These are phyloP conservation scores for Anthopleura xanthogrammica DNA, from an alignment of 92 coral and sea anemone species.

Conservation along the genomic window DNA sequence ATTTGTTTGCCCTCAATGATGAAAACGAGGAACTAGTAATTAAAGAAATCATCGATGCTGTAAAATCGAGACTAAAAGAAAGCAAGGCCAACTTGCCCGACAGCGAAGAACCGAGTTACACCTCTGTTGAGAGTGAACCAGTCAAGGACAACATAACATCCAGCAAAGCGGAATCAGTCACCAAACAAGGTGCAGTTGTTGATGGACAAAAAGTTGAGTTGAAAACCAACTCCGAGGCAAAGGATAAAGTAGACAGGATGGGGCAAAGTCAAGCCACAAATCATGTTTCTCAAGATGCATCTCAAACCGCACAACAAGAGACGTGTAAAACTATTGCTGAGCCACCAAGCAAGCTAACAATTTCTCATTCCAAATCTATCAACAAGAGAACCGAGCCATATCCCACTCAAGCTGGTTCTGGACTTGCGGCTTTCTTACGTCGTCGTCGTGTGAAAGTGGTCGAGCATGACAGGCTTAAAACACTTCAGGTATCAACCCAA, in stretches of 20 bases:
- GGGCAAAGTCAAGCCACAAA: background rate
- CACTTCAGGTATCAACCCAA: background rate
- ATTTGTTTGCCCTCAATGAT: constrained; percentile 7
- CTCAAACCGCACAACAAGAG: background rate
- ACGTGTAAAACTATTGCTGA: background rate
- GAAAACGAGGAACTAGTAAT: background rate
- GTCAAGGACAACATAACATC: no score
- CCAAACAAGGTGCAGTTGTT: no score
- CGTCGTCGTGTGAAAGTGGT: background rate
- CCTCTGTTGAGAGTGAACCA: no score
- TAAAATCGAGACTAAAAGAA: background rate
- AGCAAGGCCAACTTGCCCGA: no score
- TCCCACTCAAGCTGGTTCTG: constrained; percentile 3
- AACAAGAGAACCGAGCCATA: background rate
- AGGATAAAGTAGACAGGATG: background rate
- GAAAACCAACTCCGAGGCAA: background rate
- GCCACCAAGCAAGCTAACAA: background rate
- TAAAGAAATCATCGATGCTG: background rate
- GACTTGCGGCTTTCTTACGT: background rate
- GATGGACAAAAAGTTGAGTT: background rate
- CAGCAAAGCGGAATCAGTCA: background rate
- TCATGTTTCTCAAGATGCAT: background rate
- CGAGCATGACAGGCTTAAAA: background rate
- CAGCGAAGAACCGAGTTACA: no score
- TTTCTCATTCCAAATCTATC: background rate